Conservation (phyloP, 2,113 vertebrate species). For the Motacilla tschutschensis region DNA sequence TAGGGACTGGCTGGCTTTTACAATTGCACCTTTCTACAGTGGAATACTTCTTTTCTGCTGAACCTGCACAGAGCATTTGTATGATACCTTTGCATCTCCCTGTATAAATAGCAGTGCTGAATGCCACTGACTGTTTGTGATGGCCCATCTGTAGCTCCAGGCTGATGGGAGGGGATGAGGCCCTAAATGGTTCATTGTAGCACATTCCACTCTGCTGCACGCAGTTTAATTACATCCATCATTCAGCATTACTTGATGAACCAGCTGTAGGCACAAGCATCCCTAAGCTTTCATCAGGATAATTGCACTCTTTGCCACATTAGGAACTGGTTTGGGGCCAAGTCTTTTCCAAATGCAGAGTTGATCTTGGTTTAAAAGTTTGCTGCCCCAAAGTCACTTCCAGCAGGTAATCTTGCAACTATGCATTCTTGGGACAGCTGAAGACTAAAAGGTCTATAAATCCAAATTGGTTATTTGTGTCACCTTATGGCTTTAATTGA, state of each 20-base stretch:
- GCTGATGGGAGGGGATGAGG: background rate
- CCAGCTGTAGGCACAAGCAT: constrained; percentile 53
- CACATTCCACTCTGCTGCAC: background rate
- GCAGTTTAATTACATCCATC: constrained; percentile 38
- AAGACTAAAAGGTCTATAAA: background rate
- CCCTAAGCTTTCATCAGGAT: constrained; percentile 22
- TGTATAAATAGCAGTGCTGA: background rate
- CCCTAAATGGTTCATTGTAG: background rate
- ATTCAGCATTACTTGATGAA: constrained; percentile 38
- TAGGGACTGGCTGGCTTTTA: background rate
- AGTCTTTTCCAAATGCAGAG: constrained; percentile 45
- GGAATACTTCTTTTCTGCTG: background rate
- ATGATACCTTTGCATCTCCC: background rate
- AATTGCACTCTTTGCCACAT: constrained; percentile 31
- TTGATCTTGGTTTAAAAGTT: constrained; percentile 51
- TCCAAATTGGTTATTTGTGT: background rate
- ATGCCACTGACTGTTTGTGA: background rate
- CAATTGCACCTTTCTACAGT: background rate
- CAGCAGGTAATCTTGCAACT: constrained; percentile 6
- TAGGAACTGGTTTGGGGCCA: constrained; percentile 44
- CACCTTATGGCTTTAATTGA: background rate
- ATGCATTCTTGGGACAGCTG: constrained; percentile 25
- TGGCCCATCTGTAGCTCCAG: background rate
- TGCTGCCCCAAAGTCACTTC: constrained; percentile 20
- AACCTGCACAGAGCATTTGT: background rate